Conservation (phyloP, 2,888 invertebrate genomes). For the Ptilodon capucinus region DNA sequence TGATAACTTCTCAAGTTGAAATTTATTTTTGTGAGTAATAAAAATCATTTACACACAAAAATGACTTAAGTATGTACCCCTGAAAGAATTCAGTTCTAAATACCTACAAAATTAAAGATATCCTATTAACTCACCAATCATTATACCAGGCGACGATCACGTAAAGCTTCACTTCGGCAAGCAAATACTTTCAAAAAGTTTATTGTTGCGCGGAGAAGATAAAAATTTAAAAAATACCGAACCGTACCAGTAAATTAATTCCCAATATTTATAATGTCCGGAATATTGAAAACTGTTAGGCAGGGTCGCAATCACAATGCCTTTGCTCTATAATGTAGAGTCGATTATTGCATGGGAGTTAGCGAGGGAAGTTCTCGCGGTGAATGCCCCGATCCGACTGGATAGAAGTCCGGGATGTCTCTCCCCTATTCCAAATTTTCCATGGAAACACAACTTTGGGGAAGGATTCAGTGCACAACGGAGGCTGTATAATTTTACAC, state of each 20-base stretch:
- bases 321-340: conserved; percentile 31
- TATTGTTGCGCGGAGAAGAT: conserved; percentile 22
- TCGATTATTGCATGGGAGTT: conserved; percentile 16
- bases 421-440: conserved; percentile 64
- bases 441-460: conserved; percentile 37
- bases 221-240: conserved; percentile 11
- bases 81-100: too few relatives aligned
- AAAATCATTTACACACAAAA: too few relatives aligned
- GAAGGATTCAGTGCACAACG: conserved; percentile 28
- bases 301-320: conserved; percentile 21
- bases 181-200: conserved; percentile 66
- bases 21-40: too few relatives aligned
- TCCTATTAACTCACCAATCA: conserved; percentile 72
- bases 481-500: conserved; percentile 6
- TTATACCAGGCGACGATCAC: conserved; percentile 62
- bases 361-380: conserved; percentile 53
- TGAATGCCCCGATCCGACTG: conserved; percentile 72
- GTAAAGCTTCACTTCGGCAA: conserved; percentile 53
- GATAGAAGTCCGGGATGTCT: conserved; percentile 66
- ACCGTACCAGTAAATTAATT: background rate
- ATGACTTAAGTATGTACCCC: too few relatives aligned
- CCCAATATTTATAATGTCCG: background rate
- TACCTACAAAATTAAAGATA: background rate
- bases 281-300: conserved; percentile 7
- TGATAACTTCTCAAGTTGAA: too few relatives aligned